These are phyloP conservation scores for Eristalinus aeneus DNA, from an alignment of 2,888 invertebrate species.

Conservation along the genomic window DNA sequence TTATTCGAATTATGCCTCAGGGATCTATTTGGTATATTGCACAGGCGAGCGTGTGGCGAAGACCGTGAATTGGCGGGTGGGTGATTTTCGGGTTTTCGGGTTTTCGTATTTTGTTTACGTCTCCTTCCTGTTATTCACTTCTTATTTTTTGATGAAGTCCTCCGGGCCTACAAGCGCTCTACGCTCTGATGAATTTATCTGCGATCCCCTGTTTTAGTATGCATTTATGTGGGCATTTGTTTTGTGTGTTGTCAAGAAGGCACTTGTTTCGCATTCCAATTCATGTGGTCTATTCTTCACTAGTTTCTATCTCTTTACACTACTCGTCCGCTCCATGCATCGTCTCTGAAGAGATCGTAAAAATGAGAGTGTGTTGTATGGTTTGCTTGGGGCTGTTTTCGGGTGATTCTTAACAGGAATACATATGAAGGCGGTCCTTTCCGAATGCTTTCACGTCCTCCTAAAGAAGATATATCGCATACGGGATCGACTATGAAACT, in stretches of 20 bases:
- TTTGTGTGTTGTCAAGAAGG: not conserved
- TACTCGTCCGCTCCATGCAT: not conserved
- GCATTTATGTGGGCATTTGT: conserved; percentile 26
- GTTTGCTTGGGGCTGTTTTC: conserved; percentile 30
- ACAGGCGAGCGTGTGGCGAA: not conserved
- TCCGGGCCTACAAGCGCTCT: conserved; percentile 48
- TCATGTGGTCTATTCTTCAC: conserved; percentile 23
- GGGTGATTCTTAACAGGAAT: conserved; percentile 29
- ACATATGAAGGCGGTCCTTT: conserved; percentile 8
- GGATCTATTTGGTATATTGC: not conserved
- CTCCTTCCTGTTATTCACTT: not conserved
- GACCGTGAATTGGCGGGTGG: not conserved
- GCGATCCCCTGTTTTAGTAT: conserved; percentile 38
- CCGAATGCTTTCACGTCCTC: conserved; percentile 15
- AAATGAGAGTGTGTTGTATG: conserved; percentile 21
- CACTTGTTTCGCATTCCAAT: conserved; percentile 9
- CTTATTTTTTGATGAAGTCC: conserved; percentile 22
- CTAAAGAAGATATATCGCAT: conserved; percentile 36
- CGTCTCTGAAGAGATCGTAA: conserved; percentile 29
- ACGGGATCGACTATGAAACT: not conserved
- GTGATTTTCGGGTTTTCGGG: conserved; percentile 5
- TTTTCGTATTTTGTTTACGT: conserved; percentile 21
- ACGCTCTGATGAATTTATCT: conserved; percentile 1
- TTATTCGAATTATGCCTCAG: conserved; percentile 42
- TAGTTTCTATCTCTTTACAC: conserved; percentile 6